These are phyloP conservation scores for Monopterus albus DNA, from an alignment of 2,113 vertebrate species.

Conservation along the genomic window DNA sequence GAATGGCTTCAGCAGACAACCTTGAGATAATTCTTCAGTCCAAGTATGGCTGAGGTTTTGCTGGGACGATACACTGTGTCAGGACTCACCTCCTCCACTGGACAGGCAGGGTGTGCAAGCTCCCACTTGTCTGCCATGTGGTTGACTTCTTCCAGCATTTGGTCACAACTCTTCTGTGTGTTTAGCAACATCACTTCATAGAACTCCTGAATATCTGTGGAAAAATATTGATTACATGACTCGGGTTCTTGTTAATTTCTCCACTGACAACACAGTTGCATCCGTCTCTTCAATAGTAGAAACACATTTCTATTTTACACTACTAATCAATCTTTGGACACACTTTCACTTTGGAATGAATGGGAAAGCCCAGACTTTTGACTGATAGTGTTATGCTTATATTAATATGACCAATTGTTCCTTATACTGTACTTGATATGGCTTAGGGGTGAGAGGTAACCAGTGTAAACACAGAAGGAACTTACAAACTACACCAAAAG, in stretches of 20 bases:
- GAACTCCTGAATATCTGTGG: constrained; percentile 96
- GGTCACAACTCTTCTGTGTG: constrained; percentile 90
- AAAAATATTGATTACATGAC: constrained; percentile 21
- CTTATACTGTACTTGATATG: too few species aligned
- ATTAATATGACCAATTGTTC: too few species aligned
- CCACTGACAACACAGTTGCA: not conserved
- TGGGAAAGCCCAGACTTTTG: too few species aligned
- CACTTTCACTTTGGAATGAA: too few species aligned
- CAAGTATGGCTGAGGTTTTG: not conserved
- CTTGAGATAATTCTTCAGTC: not conserved
- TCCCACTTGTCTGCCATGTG: constrained; percentile 91
- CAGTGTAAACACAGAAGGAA: too few species aligned
- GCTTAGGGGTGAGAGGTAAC: too few species aligned
- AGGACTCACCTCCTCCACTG: constrained; percentile 80
- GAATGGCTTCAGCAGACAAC: not conserved
- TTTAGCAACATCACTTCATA: constrained; percentile 94
- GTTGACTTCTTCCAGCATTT: constrained; percentile 92
- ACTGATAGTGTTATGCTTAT: too few species aligned
- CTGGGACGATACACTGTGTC: not conserved
- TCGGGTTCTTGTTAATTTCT: not conserved
- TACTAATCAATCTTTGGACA: too few species aligned
- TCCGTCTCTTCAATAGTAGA: not conserved
- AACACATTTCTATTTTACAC: too few species aligned
- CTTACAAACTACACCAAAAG: too few species aligned
- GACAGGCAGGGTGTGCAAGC: constrained; percentile 70